Percentiles rank a stretch among this genome's conserved stretches.
These are phyloP conservation scores for Sarcophaga peregrina DNA, from an alignment of 1,140 invertebrate species.

Conservation along the genomic window DNA sequence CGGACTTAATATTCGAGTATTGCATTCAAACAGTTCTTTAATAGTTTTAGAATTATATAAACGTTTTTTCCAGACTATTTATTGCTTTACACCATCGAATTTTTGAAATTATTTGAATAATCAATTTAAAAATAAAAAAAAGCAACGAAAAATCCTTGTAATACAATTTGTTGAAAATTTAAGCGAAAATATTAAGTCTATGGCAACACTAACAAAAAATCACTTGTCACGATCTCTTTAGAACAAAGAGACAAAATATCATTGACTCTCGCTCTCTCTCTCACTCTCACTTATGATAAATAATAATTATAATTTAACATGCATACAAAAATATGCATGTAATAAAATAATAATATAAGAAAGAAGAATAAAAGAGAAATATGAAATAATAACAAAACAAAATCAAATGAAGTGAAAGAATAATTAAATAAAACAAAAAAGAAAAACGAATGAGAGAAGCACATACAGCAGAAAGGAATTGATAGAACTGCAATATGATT, in stretches of 20 bases:
- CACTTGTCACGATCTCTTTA: not conserved
- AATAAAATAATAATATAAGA: too few species aligned
- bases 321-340: too few species aligned
- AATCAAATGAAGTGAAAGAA: not conserved
- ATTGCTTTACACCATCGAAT: too few species aligned
- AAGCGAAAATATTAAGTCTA: too few species aligned
- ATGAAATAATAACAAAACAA: not conserved
- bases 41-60: too few species aligned
- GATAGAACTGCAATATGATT: not conserved
- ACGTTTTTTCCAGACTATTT: too few species aligned
- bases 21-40: too few species aligned
- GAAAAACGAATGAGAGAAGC: not conserved
- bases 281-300: not conserved
- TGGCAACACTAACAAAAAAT: not conserved
- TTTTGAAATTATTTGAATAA: too few species aligned
- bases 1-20: too few species aligned
- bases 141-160: not conserved
- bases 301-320: too few species aligned
- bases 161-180: too few species aligned
- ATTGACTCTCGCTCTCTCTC: not conserved
- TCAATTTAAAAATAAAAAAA: not conserved
- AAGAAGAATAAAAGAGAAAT: too few species aligned
- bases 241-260: not conserved
- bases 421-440: conserved; percentile 14
- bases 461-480: not conserved